Evolutionary conservation across 2,888 invertebrate genomes (phyloP).

Genomic region (Parnassius glacialis): DNA sequence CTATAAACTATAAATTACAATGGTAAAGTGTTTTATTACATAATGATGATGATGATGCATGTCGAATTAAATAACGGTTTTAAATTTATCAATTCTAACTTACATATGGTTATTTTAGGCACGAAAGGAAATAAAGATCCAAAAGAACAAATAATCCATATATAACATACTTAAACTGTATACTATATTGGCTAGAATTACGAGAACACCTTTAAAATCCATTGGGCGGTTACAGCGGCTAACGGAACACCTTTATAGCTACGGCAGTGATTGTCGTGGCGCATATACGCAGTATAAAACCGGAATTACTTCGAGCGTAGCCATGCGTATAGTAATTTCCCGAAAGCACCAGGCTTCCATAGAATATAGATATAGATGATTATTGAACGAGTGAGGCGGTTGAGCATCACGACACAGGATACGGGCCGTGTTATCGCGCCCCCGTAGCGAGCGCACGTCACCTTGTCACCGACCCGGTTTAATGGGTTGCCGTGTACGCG

Average conservation of each 20-base stretch:
- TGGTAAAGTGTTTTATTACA: too few species aligned
- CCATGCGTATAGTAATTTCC: slow-evolving; percentile 39
- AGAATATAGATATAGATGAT: slow-evolving; percentile 51
- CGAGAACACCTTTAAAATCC: slow-evolving; percentile 2
- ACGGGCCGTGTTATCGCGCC: slow-evolving; percentile 70
- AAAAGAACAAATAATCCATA: too few species aligned
- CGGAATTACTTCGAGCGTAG: slow-evolving; percentile 16
- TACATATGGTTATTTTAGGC: too few species aligned
- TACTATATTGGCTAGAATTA: neutral
- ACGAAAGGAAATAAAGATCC: too few species aligned
- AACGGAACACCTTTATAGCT: slow-evolving; percentile 13
- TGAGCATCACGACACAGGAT: slow-evolving; percentile 62
- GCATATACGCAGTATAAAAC: slow-evolving; percentile 1
- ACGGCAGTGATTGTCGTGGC: slow-evolving; percentile 10
- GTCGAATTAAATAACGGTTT: too few species aligned
- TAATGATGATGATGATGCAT: too few species aligned
- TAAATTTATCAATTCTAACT: too few species aligned
- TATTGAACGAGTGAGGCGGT: slow-evolving; percentile 58
- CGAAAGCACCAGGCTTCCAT: slow-evolving; percentile 58
- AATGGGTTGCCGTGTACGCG: slow-evolving; percentile 69
- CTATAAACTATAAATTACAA: too few species aligned
- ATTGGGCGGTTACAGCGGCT: slow-evolving; percentile 7
- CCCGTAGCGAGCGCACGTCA: slow-evolving; percentile 65
- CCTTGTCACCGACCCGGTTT: slow-evolving; percentile 77
- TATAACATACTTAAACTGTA: too few species aligned